Base-by-base conservation (phyloP, 1,140 invertebrate genomes). In the Drosophila repletoides region DNA sequence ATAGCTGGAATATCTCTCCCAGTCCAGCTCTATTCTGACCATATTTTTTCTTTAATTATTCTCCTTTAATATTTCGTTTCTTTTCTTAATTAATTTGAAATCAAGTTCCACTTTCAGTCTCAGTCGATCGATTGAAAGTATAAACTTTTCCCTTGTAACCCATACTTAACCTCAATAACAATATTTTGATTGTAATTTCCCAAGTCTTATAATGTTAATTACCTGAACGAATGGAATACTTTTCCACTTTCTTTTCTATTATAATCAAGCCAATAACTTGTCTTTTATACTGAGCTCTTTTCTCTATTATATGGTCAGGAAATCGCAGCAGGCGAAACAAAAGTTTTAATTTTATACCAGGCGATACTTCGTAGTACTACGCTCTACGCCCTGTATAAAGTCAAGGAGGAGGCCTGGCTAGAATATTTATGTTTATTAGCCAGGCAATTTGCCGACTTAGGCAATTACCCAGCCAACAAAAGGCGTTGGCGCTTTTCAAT, bases 341-440 rank as follows among this genome's bases (percentile, higher is more conserved):
- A 21, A 41, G 40, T 60, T 59, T 59, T 36, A 48, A 48, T 36
- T 34, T 10, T 2, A 21, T 4, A 5, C 9, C 15, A 3, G 5
- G 7, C 2, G 2, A 3, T 40, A 17, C n/a, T n/a, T n/a, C n/a
- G n/a, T n/a, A n/a, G n/a, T n/a, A n/a, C n/a, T n/a, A n/a, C n/a
- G n/a, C n/a, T n/a, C n/a, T n/a, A 15, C 17, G 19, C 36, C 17
- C 19, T 40, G 7, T 21, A 43, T 43, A 24, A 10, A 10, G 10
- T n/a, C 31, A 2, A 17, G 9, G 21, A 21, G 10, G 0, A n/a
- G 4, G 12, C n/a, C 45, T 10, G 21, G 10, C 43, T 60, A 48
- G 28, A 52, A 51, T 71, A 71, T 71, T 71, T 66, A 71, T 71
- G 61, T 59, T 66, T 71, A 71, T 71, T 71, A 59, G 64, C 64